These are phyloP conservation scores for Coecobrya sp. DNA, from an alignment of 2,888 invertebrate genomes.

Conservation along the genomic window DNA sequence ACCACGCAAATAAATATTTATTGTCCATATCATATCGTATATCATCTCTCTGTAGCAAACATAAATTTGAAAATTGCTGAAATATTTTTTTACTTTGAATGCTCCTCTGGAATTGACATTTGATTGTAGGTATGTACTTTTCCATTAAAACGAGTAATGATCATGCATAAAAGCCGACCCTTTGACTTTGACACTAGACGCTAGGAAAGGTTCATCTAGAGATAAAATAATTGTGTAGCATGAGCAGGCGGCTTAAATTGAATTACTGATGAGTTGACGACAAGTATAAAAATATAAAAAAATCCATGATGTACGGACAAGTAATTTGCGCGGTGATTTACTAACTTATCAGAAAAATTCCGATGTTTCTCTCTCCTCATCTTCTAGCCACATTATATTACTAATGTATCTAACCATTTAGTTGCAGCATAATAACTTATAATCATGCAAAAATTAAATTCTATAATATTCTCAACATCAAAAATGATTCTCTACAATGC, in stretches of 20 bases:
- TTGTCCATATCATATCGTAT: too few relatives aligned
- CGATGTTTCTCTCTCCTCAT: neutral
- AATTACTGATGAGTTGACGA: neutral
- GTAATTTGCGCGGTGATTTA: conserved; percentile 44
- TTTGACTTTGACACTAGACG: neutral
- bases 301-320: neutral
- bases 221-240: neutral
- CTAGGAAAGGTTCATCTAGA: neutral
- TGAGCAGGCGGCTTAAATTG: neutral
- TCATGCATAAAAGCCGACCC: too few relatives aligned
- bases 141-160: neutral
- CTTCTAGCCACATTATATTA: neutral
- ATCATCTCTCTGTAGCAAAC: neutral
- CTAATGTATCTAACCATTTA: neutral
- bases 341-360: conserved; percentile 34
- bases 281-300: neutral
- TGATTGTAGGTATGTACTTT: neutral
- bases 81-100: neutral
- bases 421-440: conserved; percentile 11
- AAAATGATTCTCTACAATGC: conserved; percentile 11
- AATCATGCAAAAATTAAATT: conserved; percentile 47
- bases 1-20: neutral
- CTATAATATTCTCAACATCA: too few relatives aligned
- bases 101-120: too few relatives aligned
- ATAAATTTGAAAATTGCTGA: neutral